Evolutionary conservation across 2,797 vertebrate species (phyloP), one percentile per base, ranked within the genome.

Genomic region (Bradypodion pumilum): DNA sequence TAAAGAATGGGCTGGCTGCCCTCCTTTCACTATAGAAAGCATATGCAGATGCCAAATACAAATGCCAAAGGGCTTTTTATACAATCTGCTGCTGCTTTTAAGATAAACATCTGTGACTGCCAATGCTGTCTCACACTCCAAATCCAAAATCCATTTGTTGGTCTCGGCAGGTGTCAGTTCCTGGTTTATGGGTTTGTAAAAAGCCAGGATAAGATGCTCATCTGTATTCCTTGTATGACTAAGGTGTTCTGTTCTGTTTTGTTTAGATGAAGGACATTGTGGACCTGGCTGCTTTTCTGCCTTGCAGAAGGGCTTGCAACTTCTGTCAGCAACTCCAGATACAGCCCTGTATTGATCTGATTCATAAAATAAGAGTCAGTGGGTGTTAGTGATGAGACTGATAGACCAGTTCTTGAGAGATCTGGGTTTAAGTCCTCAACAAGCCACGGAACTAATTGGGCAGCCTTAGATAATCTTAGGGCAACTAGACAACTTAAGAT

Each of bases 51-150:
- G 74, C 82, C 19, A 5, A 66, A 78, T 52, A 16, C 42, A 37
- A 27, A 77, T 83, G 74, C 86, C 13, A 7, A 52, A 78, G 15
- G 65, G n/a, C 46, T 63, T 68, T 63, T 72, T n/a, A 72, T 29
- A 42, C 79, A 52, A 75, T 6, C n/a, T 81, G 25, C 79, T 73
- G 66, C 1, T 44, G 84, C 80, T 76, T 81, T 88, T 82, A 72
- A 74, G 73, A 85, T 65, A 76, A 80, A 70, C 66, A 65, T 75
- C 83, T 66, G 85, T 2, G 68, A 49, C 44, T 75, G 72, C 65
- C 86, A 49, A 40, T 60, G 85, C 52, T 60, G 80, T 60, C 88
- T 86, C 76, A 40, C 7, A 59, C 83, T 74, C 44, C 65, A 86
- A 40, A 75, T 83, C 78, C 40, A 49, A 60, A 83, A 62, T 0